A percentile compares a stretch with the other conserved stretches of the same genome.
phyloP scores from a whole-genome alignment of 2,888 invertebrate genomes.

The Andrena flavipes region DNA sequence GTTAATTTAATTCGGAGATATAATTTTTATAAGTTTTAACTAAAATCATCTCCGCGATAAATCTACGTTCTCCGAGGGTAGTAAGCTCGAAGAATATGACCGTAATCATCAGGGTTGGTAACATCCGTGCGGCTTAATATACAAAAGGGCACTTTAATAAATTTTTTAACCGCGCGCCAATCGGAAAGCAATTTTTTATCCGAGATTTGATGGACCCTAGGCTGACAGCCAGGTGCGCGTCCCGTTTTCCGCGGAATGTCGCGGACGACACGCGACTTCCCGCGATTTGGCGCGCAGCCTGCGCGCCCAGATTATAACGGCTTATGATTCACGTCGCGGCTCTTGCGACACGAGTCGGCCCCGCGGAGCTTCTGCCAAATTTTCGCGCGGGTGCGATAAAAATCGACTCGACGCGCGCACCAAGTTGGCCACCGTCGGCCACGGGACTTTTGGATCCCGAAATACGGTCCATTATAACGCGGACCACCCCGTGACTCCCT shows the following conservation, averaged over 20 bases:
- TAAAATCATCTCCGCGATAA: no score
- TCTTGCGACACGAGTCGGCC: slow-evolving; percentile 35
- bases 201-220: not conserved
- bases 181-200: not conserved
- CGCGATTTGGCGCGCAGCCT: slow-evolving; percentile 23
- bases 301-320: slow-evolving; percentile 26
- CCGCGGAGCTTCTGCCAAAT: slow-evolving; percentile 48
- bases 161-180: no score
- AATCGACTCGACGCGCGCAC: slow-evolving; percentile 19
- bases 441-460: slow-evolving; percentile 45
- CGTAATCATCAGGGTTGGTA: no score
- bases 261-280: not conserved
- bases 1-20: no score
- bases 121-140: no score
- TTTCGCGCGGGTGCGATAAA: slow-evolving; percentile 42
- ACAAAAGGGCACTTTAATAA: no score
- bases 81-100: no score
- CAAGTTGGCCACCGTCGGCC: slow-evolving; percentile 51
- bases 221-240: slow-evolving; percentile 8
- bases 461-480: slow-evolving; percentile 61
- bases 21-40: no score
- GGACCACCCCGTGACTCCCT: slow-evolving; percentile 48
- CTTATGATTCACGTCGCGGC: slow-evolving; percentile 46
- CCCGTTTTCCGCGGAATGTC: not conserved
- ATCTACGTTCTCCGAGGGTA: no score